These are phyloP conservation scores for Lepisosteus oculatus DNA, from an alignment of 2,113 vertebrate species.

Conservation along the genomic window DNA sequence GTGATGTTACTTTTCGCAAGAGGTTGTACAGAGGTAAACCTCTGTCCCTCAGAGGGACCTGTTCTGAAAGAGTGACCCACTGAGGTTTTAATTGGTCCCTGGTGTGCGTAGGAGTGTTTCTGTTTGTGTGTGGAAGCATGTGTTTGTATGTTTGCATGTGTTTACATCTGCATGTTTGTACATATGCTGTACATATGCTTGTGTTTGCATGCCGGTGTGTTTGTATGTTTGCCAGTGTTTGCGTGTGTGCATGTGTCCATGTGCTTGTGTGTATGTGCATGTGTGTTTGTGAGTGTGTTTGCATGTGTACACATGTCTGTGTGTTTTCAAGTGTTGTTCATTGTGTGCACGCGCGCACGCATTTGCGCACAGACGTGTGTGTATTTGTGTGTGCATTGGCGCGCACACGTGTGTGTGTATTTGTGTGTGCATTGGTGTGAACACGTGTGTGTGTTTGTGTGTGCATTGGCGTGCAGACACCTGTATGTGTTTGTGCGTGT, in stretches of 20 bases:
- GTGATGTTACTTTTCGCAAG: too few relatives aligned
- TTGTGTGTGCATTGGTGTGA: background rate
- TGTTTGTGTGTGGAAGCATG: too few relatives aligned
- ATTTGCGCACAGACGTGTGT: conserved; percentile 5
- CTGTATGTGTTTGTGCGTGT: background rate
- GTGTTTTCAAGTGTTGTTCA: background rate
- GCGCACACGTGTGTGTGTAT: too few relatives aligned
- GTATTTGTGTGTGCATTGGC: background rate
- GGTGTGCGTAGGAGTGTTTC: too few relatives aligned
- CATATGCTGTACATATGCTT: background rate
- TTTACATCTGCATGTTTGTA: too few relatives aligned
- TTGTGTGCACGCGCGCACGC: conserved; percentile 2
- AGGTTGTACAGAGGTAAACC: too few relatives aligned
- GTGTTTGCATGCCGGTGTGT: background rate
- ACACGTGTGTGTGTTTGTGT: background rate
- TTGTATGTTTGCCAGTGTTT: conserved; percentile 17
- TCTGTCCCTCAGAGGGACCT: too few relatives aligned
- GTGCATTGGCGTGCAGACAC: background rate
- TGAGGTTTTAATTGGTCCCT: too few relatives aligned
- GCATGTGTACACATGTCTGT: background rate
- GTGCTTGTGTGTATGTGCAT: background rate
- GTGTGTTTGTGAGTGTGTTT: background rate
- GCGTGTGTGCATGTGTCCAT: background rate
- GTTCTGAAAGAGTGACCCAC: too few relatives aligned
- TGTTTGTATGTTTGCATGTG: too few relatives aligned